Evolutionary conservation across 2,888 invertebrate genomes (phyloP).

Genomic region (Pachycephus smyrnensis): DNA sequence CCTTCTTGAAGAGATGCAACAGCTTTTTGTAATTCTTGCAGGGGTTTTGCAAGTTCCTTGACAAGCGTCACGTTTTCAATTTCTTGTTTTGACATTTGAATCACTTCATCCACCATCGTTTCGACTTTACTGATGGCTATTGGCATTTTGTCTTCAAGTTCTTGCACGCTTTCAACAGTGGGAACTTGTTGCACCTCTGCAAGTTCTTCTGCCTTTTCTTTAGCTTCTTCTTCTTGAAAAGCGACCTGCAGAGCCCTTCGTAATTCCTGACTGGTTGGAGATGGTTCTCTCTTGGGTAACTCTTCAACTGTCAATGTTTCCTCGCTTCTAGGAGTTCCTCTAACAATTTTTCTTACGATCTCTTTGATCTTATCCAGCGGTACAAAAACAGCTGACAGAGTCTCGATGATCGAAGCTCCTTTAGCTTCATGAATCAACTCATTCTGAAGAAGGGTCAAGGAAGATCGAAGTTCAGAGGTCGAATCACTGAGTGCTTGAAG

Average conservation of each 20-base stretch:
- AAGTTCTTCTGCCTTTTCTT: conserved; percentile 10
- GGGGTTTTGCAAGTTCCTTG: conserved; percentile 56
- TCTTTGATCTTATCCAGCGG: conserved; percentile 50
- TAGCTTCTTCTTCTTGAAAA: conserved; percentile 17
- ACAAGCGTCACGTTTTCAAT: conserved; percentile 44
- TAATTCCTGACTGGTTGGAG: conserved; percentile 15
- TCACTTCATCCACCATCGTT: conserved; percentile 51
- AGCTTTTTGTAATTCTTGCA: conserved; percentile 69
- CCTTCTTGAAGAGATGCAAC: conserved; percentile 69
- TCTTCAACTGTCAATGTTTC: conserved; percentile 8
- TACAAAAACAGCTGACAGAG: conserved; percentile 51
- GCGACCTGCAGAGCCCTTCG: conserved; percentile 12
- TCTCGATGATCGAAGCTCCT: conserved; percentile 54
- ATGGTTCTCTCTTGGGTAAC: conserved; percentile 13
- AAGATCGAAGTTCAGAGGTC: conserved; percentile 43
- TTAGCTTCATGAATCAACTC: conserved; percentile 48
- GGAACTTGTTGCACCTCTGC: conserved; percentile 13
- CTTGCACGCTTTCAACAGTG: not conserved
- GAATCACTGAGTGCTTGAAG: conserved; percentile 47
- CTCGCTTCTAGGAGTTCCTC: conserved; percentile 4
- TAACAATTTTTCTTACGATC: conserved; percentile 17
- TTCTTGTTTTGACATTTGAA: conserved; percentile 50
- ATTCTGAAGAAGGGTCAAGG: conserved; percentile 43
- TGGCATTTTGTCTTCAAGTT: conserved; percentile 11
- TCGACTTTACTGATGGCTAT: conserved; percentile 50